These are phyloP conservation scores for Myripristis murdjan DNA, from an alignment of 2,797 vertebrate species.

Conservation along the genomic window DNA sequence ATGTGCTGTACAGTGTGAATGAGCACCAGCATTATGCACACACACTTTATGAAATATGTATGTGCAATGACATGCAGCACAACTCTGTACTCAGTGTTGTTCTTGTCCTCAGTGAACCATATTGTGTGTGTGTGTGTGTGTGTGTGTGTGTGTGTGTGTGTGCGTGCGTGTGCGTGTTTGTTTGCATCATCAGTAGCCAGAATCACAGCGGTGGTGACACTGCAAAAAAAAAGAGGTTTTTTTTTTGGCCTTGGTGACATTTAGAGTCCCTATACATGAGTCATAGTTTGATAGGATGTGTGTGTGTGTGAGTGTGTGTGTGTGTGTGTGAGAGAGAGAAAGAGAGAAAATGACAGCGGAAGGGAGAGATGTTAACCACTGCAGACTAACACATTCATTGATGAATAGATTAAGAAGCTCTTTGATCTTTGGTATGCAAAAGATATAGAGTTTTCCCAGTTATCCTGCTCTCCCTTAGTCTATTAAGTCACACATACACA, in stretches of 20 bases:
- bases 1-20: not conserved
- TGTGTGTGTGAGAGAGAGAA: too few relatives aligned
- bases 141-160: not conserved
- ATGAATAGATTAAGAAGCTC: slow-evolving; percentile 30
- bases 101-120: too few relatives aligned
- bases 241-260: not conserved
- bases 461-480: slow-evolving; percentile 1
- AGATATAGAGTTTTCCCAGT: slow-evolving; percentile 52
- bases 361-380: too few relatives aligned
- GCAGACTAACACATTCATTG: slow-evolving; percentile 15
- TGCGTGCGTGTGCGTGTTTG: not conserved
- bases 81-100: too few relatives aligned
- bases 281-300: not conserved
- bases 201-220: not conserved
- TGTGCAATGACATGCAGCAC: not conserved
- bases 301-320: too few relatives aligned
- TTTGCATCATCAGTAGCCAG: not conserved
- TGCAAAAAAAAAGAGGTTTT: not conserved
- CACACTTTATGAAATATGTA: slow-evolving; percentile 1
- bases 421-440: slow-evolving; percentile 49
- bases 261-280: not conserved
- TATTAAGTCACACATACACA: too few relatives aligned
- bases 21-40: slow-evolving; percentile 12
- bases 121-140: not conserved
- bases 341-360: not conserved